Evolutionary conservation across 30 jellyfish, hydroid and myxozoan species (phyloP), one percentile per base, ranked within the genome.

Genomic region (Mastigias papua): DNA sequence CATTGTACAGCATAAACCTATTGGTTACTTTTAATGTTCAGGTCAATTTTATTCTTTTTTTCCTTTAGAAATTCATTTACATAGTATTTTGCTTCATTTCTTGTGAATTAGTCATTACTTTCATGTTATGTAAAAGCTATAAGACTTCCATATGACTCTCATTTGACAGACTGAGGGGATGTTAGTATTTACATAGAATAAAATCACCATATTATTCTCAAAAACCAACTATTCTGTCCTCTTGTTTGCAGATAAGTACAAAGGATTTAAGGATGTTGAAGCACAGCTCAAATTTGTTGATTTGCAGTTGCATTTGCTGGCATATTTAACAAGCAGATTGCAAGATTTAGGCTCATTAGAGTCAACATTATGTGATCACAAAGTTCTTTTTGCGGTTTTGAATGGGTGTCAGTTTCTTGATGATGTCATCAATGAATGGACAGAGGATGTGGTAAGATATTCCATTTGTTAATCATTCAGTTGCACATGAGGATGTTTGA

Each of bases 371-470:
- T 81, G 92, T 13, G 82, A 73, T 58, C 65, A 90, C 34, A 76
- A 80, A 33, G 66, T 23, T 29, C 34, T 29, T 46, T 93, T 69
- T 51, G 73, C 98, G 27, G 50, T 93, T 34, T 46, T 93, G 34
- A 93, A 93, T 75, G 98, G 98, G 11, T 90, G 77, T 29, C 90
- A 76, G 64, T 93, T 76, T 54, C 73, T 87, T 51, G 58, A 68
- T 15, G 90, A 87, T 28, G 81, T 87, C 9, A 71, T 93, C 33
- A n/a, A 65, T 11, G 98, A 93, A 66, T 93, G 98, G 98, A 46
- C 95, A 34, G 92, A 82, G 1, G 92, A 87, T 21, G 72, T 88
- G 65, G 98, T 93, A 54, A 42, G 98, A 22, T 17, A 13, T 3
- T 19, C 20, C 78, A n/a, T 67, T 15, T 9, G 23, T 20, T 3